Evolutionary conservation across 1,140 invertebrate species (phyloP).

Genomic region (Drosophila kurseongensis): DNA sequence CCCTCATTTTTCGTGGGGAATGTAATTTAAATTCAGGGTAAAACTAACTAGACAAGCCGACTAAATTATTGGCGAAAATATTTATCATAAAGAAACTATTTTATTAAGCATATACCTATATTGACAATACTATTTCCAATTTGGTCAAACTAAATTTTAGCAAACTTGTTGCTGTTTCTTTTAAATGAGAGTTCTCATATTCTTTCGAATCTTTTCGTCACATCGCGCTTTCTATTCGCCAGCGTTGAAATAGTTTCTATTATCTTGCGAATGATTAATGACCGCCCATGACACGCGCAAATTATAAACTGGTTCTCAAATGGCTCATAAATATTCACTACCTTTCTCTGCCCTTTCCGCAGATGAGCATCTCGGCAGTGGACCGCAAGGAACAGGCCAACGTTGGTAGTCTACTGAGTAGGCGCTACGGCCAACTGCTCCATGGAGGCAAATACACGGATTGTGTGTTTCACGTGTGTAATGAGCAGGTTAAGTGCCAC

Average conservation of each 20-base stretch:
- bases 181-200: not conserved
- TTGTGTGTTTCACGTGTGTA: constrained; percentile 74
- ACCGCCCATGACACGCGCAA: not conserved
- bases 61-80: no score
- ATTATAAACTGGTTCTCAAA: constrained; percentile 48
- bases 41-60: not conserved
- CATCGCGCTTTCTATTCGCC: constrained; percentile 41
- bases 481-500: constrained; percentile 85
- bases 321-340: constrained; percentile 10
- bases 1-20: no score
- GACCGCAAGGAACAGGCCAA: constrained; percentile 53
- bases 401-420: constrained; percentile 38
- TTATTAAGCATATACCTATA: not conserved
- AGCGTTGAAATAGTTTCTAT: constrained; percentile 19
- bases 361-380: constrained; percentile 57
- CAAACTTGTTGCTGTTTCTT: constrained; percentile 23
- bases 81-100: not conserved
- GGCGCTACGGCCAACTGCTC: constrained; percentile 72
- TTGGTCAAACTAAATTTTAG: constrained; percentile 19
- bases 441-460: constrained; percentile 70
- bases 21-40: no score
- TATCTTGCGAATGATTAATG: constrained; percentile 29
- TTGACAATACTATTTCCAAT: not conserved
- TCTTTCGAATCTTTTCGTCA: constrained; percentile 1
- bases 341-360: constrained; percentile 26